Base-by-base conservation (phyloP, 2,797 vertebrate genomes). In the Cossypha niveicapilla region DNA sequence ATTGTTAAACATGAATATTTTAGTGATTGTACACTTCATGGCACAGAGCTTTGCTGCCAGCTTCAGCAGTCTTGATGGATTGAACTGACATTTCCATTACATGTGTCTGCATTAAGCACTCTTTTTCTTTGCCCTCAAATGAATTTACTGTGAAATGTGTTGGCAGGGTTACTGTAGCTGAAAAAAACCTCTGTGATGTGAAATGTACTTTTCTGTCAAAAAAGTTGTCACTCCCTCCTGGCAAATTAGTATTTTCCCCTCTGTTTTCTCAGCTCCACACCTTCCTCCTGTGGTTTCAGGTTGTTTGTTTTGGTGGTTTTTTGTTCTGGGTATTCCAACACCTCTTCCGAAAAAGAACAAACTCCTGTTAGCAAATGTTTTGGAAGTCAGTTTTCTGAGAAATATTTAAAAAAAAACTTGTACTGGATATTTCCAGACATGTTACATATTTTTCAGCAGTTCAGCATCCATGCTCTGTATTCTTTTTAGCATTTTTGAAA, bases 61-160 rank as follows among this genome's bases (percentile, higher is more conserved):
- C 85, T 87, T 83, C 76, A 89, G 96, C 96, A 92, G 86, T 93
- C 94, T 93, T 98, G 98, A 98, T 97, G 98, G 98, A 98, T 98
- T 96, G 94, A 94, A 70, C 94, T 98, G 98, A 97, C 98, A 98
- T 98, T 99, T 98, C 97, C 93, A 97, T 98, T 98, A 97, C 95
- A 97, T 97, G 97, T 97, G 95, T 98, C 96, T 97, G 95, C 98
- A 98, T 98, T 97, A 97, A 98, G 95, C 92, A 95, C 92, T 88
- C 97, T 92, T 94, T 96, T 97, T 97, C 97, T 97, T 97, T 98
- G 97, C 98, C 97, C 97, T 98, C 96, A 97, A 97, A 94, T 97
- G 97, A 98, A 98, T 98, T 97, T 97, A 95, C 97, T 97, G 95
- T 97, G 97, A 97, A 97, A 97, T 97, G 96, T 97, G 97, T 98